Evolutionary conservation across 2,113 vertebrate species (phyloP).

Genomic region (Potamarius usumacintae): DNA sequence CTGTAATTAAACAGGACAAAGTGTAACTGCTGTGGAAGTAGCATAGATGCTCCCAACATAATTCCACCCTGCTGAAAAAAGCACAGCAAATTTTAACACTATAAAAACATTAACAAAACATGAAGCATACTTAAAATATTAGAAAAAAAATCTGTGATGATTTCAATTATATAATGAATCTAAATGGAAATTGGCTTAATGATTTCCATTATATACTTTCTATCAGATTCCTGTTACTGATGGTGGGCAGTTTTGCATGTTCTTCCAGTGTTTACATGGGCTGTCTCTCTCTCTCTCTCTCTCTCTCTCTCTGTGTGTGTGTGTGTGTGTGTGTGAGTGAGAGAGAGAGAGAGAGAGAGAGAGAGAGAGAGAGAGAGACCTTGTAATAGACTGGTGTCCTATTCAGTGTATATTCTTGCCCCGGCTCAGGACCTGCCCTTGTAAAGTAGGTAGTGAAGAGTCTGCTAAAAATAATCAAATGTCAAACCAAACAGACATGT

Average conservation of each 20-base stretch:
- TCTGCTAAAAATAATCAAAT: not conserved
- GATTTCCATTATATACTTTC: not conserved
- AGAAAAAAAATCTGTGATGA: not conserved
- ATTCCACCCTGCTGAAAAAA: not conserved
- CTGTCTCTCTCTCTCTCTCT: no score
- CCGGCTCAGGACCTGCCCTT: not conserved
- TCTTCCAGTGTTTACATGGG: not conserved
- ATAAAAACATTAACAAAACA: not conserved
- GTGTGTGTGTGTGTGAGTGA: not conserved
- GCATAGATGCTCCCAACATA: not conserved
- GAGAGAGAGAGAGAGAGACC: not conserved
- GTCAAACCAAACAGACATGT: no score
- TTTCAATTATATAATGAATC: not conserved
- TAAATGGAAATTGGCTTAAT: not conserved
- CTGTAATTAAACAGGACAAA: slow-evolving; percentile 44
- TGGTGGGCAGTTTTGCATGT: not conserved
- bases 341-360: not conserved
- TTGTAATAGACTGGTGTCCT: not conserved
- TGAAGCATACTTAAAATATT: no score
- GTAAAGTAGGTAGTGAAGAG: not conserved
- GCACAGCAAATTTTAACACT: not conserved
- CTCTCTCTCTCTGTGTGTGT: not conserved
- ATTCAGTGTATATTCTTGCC: not conserved
- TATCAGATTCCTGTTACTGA: not conserved
- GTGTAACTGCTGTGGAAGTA: slow-evolving; percentile 19